Evolutionary conservation across 2,888 invertebrate genomes (phyloP), one percentile per base, ranked within the genome.

Genomic region (Napeogenes inachia): DNA sequence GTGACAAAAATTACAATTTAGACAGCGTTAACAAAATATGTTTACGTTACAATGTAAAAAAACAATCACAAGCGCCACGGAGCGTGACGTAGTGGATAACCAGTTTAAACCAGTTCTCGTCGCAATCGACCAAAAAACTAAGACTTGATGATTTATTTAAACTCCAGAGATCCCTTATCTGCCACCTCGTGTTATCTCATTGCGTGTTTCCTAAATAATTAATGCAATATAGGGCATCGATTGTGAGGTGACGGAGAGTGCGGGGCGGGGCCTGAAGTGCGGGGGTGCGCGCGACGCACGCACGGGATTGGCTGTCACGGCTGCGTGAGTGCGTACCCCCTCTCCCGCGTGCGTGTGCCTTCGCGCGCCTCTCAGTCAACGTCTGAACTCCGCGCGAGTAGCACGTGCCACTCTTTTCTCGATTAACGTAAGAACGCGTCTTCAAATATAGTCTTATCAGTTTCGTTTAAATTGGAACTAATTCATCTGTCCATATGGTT

Each of bases 401-500:
- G 75, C 75, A 80, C 82, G 84, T 84, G 71, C 74, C 74, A 78
- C 78, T 68, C 73, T 70, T 30, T 73, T 70, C 70, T 68, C 73
- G 77, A 80, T 76, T 84, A 73, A 78, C 79, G 75, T 77, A 79
- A 84, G 82, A 82, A 80, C 79, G 74, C 79, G 74, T 76, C 79
- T 75, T 79, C 76, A 69, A 73, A 72, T 74, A 72, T 71, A 61
- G 60, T 62, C 61, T 67, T 66, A 66, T 67, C 68, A 78, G 79
- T 85, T 88, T 85, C 71, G 79, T 80, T 76, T 73, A 75, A 82
- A 79, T 84, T 82, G 82, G 71, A 71, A 84, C 80, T 82, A 80
- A 81, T 78, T 81, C 77, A 90, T 84, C 91, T 89, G 92, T 93
- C 94, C 94, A 94, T 94, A 94, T 94, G 94, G 94, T 94, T 93